Conservation (phyloP, 2,888 invertebrate species). For the Trissoscelio sp. region DNA sequence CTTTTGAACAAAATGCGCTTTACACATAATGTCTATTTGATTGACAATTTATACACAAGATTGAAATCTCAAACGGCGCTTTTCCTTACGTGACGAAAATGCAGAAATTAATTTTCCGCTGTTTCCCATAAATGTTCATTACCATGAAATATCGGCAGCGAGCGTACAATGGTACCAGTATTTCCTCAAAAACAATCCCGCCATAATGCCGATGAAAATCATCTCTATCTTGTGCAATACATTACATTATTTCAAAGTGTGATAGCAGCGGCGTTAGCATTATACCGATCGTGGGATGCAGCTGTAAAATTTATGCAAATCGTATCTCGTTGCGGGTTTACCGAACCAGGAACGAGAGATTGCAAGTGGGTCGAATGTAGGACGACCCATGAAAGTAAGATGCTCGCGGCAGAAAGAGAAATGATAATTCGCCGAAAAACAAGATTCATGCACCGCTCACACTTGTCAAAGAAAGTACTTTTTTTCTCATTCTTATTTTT, state of each 20-base stretch:
- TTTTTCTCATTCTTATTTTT: background rate
- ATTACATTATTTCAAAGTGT: conserved; percentile 55
- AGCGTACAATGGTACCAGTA: conserved; percentile 16
- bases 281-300: conserved; percentile 56
- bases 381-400: conserved; percentile 68
- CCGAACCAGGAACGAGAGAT: conserved; percentile 68
- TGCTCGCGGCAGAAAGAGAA: conserved; percentile 66
- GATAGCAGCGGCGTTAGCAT: conserved; percentile 50
- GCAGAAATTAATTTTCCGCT: conserved; percentile 25
- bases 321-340: conserved; percentile 64
- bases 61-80: background rate
- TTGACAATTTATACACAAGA: conserved; percentile 5
- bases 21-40: background rate
- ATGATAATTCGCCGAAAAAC: conserved; percentile 58
- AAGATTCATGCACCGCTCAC: conserved; percentile 27
- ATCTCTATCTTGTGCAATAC: conserved; percentile 44
- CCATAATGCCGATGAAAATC: conserved; percentile 39
- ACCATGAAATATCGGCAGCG: conserved; percentile 23
- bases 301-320: conserved; percentile 65
- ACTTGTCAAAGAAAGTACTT: conserved; percentile 25
- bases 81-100: background rate
- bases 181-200: conserved; percentile 43
- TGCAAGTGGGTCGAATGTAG: conserved; percentile 68
- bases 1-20: background rate
- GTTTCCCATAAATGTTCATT: conserved; percentile 36